phyloP scores from a whole-genome alignment of 2,113 vertebrate genomes.

The Amazona vittata region DNA sequence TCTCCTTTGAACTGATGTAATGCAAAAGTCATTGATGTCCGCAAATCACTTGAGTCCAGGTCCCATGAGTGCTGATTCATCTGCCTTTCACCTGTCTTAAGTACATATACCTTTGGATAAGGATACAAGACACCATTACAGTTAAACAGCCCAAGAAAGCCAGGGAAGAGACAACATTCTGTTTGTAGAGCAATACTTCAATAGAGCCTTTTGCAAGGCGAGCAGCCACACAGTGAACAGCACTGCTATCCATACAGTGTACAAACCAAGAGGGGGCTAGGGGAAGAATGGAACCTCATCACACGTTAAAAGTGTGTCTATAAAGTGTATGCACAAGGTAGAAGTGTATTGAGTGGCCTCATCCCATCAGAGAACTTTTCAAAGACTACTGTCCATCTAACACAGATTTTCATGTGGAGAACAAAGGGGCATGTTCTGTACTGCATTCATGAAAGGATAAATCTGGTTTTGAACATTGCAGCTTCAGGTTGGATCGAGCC shows the following conservation, averaged over 20 bases:
- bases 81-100: not conserved
- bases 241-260: not conserved
- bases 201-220: not conserved
- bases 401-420: not conserved
- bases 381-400: not conserved
- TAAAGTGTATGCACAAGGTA: not conserved
- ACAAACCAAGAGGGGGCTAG: not conserved
- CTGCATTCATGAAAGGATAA: not conserved
- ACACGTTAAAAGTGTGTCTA: not conserved
- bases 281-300: not conserved
- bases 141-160: not conserved
- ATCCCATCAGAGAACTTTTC: not conserved
- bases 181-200: not conserved
- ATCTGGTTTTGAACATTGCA: not conserved
- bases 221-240: not conserved
- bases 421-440: not conserved
- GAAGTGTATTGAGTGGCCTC: not conserved
- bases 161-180: not conserved
- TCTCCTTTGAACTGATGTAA: not conserved
- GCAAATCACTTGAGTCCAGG: not conserved
- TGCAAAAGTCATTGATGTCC: not conserved
- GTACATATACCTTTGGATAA: not conserved
- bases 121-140: not conserved
- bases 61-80: not conserved
- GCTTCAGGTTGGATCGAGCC: not conserved